phyloP scores from a whole-genome alignment of 2,888 invertebrate species.

The Conomelus anceps region DNA sequence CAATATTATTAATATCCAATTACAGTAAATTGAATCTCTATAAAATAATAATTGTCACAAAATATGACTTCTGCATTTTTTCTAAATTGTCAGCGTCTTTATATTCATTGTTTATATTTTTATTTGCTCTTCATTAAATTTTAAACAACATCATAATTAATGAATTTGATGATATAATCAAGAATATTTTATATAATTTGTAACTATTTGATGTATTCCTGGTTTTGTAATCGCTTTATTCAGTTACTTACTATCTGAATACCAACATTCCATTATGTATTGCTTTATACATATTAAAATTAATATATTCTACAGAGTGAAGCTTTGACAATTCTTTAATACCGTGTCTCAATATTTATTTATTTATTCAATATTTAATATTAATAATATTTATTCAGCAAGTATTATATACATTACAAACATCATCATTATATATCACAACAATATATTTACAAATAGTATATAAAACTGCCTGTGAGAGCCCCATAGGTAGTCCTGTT shows the following conservation, averaged over 20 bases:
- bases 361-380: too few species aligned
- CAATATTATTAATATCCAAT: not conserved
- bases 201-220: not conserved
- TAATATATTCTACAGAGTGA: too few species aligned
- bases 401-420: too few species aligned
- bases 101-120: too few species aligned
- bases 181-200: not conserved
- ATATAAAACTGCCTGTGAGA: too few species aligned
- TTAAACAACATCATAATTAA: not conserved
- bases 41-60: not conserved
- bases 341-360: not conserved
- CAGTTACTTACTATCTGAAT: not conserved
- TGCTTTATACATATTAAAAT: not conserved
- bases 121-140: not conserved
- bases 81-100: too few species aligned
- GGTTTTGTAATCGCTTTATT: not conserved
- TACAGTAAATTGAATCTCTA: not conserved
- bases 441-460: too few species aligned
- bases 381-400: too few species aligned
- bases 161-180: not conserved
- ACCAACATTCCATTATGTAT: not conserved
- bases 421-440: too few species aligned
- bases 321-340: not conserved
- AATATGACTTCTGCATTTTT: not conserved
- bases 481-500: too few species aligned